Evolutionary conservation across 2,797 vertebrate species (phyloP), one percentile per base, ranked within the genome.

Genomic region (Sebastes diploproa): DNA sequence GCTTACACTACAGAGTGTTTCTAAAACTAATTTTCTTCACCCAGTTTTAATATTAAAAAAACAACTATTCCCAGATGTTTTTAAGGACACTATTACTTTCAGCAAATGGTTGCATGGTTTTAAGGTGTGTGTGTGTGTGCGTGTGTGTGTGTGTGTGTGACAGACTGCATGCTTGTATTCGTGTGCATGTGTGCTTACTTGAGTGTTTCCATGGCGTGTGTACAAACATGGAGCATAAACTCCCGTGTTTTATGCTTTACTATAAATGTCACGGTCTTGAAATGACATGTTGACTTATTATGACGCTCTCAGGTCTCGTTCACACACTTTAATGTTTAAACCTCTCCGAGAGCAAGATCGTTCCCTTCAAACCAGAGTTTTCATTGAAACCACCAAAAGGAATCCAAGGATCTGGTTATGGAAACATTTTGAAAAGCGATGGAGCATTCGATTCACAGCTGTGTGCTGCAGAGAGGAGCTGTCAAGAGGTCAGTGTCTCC

Each of bases 381-480:
- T 68, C 42, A 65, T 42, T 56, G 34, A 88, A 52, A 73, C 50
- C 66, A 70, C 32, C 32, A 58, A 50, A 58, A 42, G 59, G 59
- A 85, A 85, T 75, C 75, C 38, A 66, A 75, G 46, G 78, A 86
- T 88, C 65, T 85, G 85, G 74, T 81, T 81, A 68, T 78, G 76
- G 81, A 90, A 84, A 86, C 73, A 71, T 85, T 90, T 83, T 85
- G 64, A 85, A 83, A 88, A 69, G 50, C 88, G 86, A 56, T 88
- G 82, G 78, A 86, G 82, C 85, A 52, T 88, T 90, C 78, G 75
- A 86, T 86, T 84, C 86, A 76, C 85, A 90, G 89, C 89, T 91
- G 85, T 89, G 89, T 85, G 73, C 72, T 85, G 73, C 72, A 73
- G 75, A 83, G 65, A 78, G 68, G 64, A 32, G 63, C 71, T 86